These are phyloP conservation scores for Metaphire vulgaris DNA, from an alignment of 1,140 invertebrate genomes.

Conservation along the genomic window DNA sequence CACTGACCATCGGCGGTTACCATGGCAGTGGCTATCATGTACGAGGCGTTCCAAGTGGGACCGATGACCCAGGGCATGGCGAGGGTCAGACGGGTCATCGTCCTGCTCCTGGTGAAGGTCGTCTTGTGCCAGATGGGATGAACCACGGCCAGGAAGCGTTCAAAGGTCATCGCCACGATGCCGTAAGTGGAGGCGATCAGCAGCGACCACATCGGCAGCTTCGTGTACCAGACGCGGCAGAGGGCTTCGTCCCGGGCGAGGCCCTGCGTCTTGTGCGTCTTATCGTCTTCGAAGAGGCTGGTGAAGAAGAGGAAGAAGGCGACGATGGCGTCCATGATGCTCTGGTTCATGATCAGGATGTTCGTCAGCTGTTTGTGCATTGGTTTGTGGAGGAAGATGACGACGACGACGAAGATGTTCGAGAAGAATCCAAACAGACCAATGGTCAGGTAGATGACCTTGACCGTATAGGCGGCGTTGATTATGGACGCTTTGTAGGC, in stretches of 20 bases:
- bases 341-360: constrained; percentile 15
- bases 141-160: constrained; percentile 27
- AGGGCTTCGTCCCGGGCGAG: not conserved
- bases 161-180: constrained; percentile 22
- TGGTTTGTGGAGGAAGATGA: constrained; percentile 1
- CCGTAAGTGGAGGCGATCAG: constrained; percentile 22
- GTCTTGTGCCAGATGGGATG: constrained; percentile 28
- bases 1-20: constrained; percentile 5
- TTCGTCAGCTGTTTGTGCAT: constrained; percentile 23
- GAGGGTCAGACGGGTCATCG: not conserved
- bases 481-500: not conserved
- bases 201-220: constrained; percentile 20
- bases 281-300: constrained; percentile 16
- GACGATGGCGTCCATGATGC: constrained; percentile 13
- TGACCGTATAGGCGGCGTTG: not conserved
- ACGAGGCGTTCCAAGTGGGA: not conserved
- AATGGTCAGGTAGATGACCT: not conserved
- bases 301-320: constrained; percentile 24
- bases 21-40: not conserved
- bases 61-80: not conserved
- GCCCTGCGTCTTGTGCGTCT: not conserved
- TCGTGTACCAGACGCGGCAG: constrained; percentile 26
- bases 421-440: constrained; percentile 17
- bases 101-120: not conserved
- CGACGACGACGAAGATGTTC: constrained; percentile 22